These are phyloP conservation scores for Macquaria ambigua DNA, from an alignment of 2,113 vertebrate species.

Conservation along the genomic window DNA sequence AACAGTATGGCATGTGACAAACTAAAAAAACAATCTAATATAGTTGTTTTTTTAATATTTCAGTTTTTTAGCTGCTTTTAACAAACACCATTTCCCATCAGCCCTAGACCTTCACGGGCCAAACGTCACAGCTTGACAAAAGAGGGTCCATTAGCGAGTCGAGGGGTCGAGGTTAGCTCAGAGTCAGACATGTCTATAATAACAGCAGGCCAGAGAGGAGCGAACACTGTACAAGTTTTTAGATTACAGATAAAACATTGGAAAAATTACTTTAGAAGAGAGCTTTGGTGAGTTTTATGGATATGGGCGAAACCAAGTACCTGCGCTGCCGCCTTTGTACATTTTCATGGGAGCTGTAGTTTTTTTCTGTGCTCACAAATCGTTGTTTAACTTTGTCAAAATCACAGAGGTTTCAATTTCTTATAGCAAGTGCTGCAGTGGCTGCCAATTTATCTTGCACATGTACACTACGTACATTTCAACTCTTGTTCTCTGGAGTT, in stretches of 20 bases:
- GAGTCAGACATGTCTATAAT: background rate
- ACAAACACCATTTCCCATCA: too few relatives aligned
- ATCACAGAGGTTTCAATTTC: background rate
- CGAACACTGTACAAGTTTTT: background rate
- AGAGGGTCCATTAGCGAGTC: too few relatives aligned
- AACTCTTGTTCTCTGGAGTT: constrained; percentile 26
- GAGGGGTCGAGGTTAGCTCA: too few relatives aligned
- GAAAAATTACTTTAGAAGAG: background rate
- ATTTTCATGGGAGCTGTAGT: background rate
- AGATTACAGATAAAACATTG: background rate
- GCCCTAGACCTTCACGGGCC: too few relatives aligned
- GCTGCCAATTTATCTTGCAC: background rate
- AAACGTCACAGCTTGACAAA: too few relatives aligned
- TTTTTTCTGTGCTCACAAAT: background rate
- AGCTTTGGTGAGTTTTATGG: background rate
- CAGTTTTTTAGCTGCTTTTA: too few relatives aligned
- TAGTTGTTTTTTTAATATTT: too few relatives aligned
- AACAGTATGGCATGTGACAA: too few relatives aligned
- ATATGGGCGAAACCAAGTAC: background rate
- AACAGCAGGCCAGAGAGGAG: background rate
- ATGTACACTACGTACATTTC: background rate
- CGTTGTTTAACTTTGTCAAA: background rate
- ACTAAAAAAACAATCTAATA: too few relatives aligned
- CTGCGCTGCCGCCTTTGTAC: background rate
- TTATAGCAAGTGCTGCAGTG: background rate